phyloP scores from a whole-genome alignment of 2,888 invertebrate species.

The Synergus japonicus region DNA sequence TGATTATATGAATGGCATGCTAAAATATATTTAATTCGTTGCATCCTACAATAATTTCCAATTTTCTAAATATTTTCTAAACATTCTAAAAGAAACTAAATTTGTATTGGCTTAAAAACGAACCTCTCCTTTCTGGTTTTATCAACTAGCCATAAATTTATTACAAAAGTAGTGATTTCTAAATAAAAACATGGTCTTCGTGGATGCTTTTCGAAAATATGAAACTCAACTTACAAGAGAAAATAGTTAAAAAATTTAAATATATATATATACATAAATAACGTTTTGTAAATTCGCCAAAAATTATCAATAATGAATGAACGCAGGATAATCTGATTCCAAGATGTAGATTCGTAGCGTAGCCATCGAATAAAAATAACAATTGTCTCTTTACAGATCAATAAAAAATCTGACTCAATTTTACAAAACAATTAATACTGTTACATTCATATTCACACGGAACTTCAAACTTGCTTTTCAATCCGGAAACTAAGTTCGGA shows the following conservation, averaged over 20 bases:
- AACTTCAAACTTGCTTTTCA: slow-evolving; percentile 20
- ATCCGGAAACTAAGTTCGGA: neutral
- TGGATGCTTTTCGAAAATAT: slow-evolving; percentile 25
- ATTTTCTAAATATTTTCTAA: neutral
- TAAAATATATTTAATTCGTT: neutral
- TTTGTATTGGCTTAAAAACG: neutral
- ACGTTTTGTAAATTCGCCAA: slow-evolving; percentile 4
- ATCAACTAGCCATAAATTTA: slow-evolving; percentile 17
- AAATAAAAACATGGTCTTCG: slow-evolving; percentile 3
- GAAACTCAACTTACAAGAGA: neutral
- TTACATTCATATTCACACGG: slow-evolving; percentile 23
- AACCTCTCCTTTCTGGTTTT: neutral
- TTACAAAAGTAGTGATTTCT: slow-evolving; percentile 35
- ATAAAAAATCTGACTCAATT: neutral
- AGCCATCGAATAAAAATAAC: slow-evolving; percentile 15
- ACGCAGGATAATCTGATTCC: neutral
- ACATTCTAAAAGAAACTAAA: neutral
- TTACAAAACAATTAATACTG: slow-evolving; percentile 33
- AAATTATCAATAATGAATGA: neutral
- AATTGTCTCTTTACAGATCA: neutral
- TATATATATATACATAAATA: neutral
- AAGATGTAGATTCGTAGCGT: neutral
- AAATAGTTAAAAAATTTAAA: neutral
- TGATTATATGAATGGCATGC: neutral
- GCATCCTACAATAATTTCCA: neutral